Evolutionary conservation across 1,140 invertebrate genomes (phyloP), one percentile per base, ranked within the genome.

Genomic region (Coelopa frigida): DNA sequence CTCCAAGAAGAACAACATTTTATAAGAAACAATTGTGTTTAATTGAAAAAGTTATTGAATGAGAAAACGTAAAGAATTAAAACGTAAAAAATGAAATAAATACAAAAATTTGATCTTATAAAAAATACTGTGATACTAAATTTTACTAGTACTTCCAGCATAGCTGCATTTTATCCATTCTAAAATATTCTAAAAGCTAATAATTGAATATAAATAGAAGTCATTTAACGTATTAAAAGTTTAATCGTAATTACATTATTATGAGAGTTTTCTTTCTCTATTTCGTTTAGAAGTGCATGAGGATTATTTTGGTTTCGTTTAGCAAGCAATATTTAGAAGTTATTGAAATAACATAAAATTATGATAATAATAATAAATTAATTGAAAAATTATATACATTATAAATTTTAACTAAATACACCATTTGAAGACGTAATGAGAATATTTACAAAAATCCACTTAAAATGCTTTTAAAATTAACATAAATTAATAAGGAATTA

Each of bases 111-210:
- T 62, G 52, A 66, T 59, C 63, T 66, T 67, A 68, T 56, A 67
- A 60, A 67, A 67, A 67, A 68, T 67, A 68, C 64, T 68, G 64
- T 68, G 64, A 68, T 68, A 68, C 63, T 64, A 68, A 64, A 64
- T 64, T 68, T 68, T 64, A 68, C 64, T 68, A 68, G 64, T 66
- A 67, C 61, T 68, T 67, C 64, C 64, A 68, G 64, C 64, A 68
- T 62, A 68, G 64, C 64, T 68, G 64, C 63, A 66, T 66, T 68
- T 68, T 62, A 63, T 67, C 59, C 63, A 68, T 68, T 68, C 64
- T 67, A 59, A 62, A 67, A 67, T 67, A 68, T 64, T 64, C 56
- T 64, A 59, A 67, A 49, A 44, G 44, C 44, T 29, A 29, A 29
- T 10, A 29, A 29, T 29, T 10, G 8, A 14, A 29, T 29, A 29